These are phyloP conservation scores for Stigmatopora nigra DNA, from an alignment of 2,113 vertebrate species.

Conservation along the genomic window DNA sequence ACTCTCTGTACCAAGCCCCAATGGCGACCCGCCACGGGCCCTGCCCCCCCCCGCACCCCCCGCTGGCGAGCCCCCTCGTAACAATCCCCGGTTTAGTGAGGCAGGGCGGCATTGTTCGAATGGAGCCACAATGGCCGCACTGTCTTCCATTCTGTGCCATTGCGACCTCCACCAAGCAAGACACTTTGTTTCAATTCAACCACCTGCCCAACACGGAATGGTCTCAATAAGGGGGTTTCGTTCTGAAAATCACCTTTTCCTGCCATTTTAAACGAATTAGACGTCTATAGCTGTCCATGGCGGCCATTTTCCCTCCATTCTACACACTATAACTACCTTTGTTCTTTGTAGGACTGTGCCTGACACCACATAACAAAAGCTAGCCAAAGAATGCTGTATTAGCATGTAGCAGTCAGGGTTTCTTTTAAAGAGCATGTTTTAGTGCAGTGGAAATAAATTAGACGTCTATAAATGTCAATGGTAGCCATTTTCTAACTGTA, in stretches of 20 bases:
- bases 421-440: too few species aligned
- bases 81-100: constrained; percentile 61
- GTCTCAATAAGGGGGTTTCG: background rate
- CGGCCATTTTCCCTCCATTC: too few species aligned
- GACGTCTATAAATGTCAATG: too few species aligned
- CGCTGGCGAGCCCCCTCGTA: constrained; percentile 36
- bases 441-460: too few species aligned
- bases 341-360: constrained; percentile 57
- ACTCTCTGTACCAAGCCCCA: constrained; percentile 73
- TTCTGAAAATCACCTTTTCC: too few species aligned
- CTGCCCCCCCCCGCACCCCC: constrained; percentile 12
- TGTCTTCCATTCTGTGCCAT: constrained; percentile 38
- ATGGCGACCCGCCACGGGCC: constrained; percentile 20
- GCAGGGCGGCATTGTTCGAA: constrained; percentile 67
- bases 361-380: constrained; percentile 72
- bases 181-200: background rate
- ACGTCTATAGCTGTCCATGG: too few species aligned
- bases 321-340: constrained; percentile 64
- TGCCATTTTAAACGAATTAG: too few species aligned
- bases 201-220: background rate
- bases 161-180: constrained; percentile 36
- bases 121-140: constrained; percentile 55
- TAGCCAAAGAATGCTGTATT: constrained; percentile 66
- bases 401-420: too few species aligned
- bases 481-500: too few species aligned